Evolutionary conservation across 1,140 invertebrate species (phyloP).

Genomic region (Araneus ventricosus): DNA sequence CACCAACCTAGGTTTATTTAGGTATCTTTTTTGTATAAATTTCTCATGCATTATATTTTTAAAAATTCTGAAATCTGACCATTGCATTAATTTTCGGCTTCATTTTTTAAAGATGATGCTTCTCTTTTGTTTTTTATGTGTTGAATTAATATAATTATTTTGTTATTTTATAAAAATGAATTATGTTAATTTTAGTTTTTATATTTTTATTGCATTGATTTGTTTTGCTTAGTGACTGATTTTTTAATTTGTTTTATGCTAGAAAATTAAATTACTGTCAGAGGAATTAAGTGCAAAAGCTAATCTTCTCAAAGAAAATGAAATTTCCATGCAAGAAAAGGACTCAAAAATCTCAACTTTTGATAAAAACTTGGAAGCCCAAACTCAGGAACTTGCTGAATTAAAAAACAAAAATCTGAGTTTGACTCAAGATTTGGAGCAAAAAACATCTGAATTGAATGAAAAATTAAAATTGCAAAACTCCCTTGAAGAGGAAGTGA

Average conservation of each 20-base stretch:
- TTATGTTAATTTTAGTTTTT: background rate
- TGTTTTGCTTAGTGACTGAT: background rate
- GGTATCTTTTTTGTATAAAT: background rate
- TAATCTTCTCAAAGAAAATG: slow-evolving; percentile 4
- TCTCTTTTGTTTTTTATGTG: too few relatives aligned
- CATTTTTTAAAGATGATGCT: too few relatives aligned
- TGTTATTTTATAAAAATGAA: too few relatives aligned
- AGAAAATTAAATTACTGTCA: slow-evolving; percentile 38
- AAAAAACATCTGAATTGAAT: slow-evolving; percentile 22
- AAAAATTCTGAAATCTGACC: background rate
- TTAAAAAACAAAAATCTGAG: background rate
- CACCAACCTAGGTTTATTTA: too few relatives aligned
- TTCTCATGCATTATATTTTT: too few relatives aligned
- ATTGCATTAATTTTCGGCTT: too few relatives aligned
- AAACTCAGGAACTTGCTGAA: background rate
- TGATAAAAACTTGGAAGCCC: slow-evolving; percentile 12
- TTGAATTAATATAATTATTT: too few relatives aligned
- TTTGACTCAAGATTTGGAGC: slow-evolving; percentile 35
- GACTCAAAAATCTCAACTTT: slow-evolving; percentile 5
- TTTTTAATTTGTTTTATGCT: slow-evolving; percentile 43
- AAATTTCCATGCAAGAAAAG: slow-evolving; percentile 37
- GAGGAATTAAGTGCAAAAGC: slow-evolving; percentile 52
- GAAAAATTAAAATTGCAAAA: slow-evolving; percentile 9
- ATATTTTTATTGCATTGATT: background rate
- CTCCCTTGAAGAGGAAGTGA: slow-evolving; percentile 40